Base-by-base conservation (phyloP, 2,888 invertebrate genomes). In the Anticlea derivata region DNA sequence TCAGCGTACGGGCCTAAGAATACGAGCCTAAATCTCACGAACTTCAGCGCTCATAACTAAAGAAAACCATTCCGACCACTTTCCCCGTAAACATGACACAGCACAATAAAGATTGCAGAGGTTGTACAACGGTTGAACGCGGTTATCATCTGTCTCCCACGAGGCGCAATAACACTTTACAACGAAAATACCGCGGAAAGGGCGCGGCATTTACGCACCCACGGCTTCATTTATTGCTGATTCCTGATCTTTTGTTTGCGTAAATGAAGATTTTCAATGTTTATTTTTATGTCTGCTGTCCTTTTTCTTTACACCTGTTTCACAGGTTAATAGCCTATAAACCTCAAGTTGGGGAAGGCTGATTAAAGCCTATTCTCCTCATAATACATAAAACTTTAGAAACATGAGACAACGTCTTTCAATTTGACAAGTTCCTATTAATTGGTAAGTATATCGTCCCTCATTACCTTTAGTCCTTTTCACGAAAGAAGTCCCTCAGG, bases 151-250 rank as follows among this genome's bases (percentile, higher is more conserved):
- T 40, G 56, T 61, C 51, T 65, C 61, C 61, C 63, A 60, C 46
- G 60, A 63, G 68, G 53, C 58, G 58, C 66, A 63, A 63, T 72
- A 66, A 68, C 65, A 68, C 63, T 71, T 70, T 66, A 62, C 63
- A 64, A 44, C 52, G 61, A 66, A 71, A 45, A 52, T 48, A 52
- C 23, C 52, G 47, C 47, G 52, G 10, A 55, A 55, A 55, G 55
- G 55, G 47, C 55, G 31, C 39, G 55, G 47, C 40, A 55, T 55
- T 55, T 34, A 50, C 43, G 47, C 52, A 41, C 17, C 41, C 49
- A 30, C 20, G 43, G 22, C 13, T 30, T 24, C 40, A 41, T 46
- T 31, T 37, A 50, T 40, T 39, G 13, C 40, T 27, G 37, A 35
- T 51, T 37, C 31, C 24, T 41, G 41, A 51, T 46, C 46, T 46